Base-by-base conservation (phyloP, 2,888 invertebrate genomes). In the Chloromyia formosa region DNA sequence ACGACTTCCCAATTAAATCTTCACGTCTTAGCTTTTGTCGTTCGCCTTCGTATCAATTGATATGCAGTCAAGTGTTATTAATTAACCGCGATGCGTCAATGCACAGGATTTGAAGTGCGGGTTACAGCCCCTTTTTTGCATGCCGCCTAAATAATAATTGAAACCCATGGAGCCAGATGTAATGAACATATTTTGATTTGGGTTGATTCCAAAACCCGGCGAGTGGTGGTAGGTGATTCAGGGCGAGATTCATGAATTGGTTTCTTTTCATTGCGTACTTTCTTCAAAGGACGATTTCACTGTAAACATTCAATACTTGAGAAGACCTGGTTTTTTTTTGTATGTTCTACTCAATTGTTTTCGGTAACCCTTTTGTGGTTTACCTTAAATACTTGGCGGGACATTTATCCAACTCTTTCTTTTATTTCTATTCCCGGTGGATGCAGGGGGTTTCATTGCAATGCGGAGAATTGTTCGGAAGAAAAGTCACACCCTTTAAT, bases 81-180 rank as follows among this genome's bases (percentile, higher is more conserved):
- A 79, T 79, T 77, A 73, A 76, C 74, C 75, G 61, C 75, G 77
- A 75, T 77, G 74, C 71, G 75, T 76, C 74, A 71, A 72, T 76
- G 69, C 54, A 75, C 12, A 64, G 45, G 58, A n/a, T 40, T 66
- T 35, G 14, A 60, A 74, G 74, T 40, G 27, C 27, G 74, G 56
- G 71, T 71, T 71, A 71, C 27, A 71, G 64, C 75, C 76, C 75
- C 74, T 72, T 74, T 58, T 74, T 71, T 64, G 56, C 71, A 71
- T 71, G 64, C 42, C 23, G 66, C 45, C 22, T 20, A 20, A 16
- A 42, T 58, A 66, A 71, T 64, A 61, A 66, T 68, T 72, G 61
- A 60, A 56, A 71, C 40, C 71, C 68, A 53, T 49, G 42, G 58
- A 76, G 27, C 74, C 72, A 66, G 66, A 40, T 72, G 71, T 64